Conservation (phyloP, 2,888 invertebrate species). For the Andrena praecox region DNA sequence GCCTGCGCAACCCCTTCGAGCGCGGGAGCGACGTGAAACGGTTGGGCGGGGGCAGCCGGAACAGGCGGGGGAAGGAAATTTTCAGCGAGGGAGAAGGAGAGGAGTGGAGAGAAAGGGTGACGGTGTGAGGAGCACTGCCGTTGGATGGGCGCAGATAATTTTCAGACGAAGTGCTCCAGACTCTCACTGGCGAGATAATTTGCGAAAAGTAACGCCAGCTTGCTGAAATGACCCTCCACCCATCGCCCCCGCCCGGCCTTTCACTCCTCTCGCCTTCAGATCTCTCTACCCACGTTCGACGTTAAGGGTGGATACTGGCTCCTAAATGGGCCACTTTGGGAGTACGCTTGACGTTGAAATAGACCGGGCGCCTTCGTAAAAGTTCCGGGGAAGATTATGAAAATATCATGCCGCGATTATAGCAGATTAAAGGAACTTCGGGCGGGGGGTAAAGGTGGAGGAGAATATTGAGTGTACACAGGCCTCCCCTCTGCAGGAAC, state of each 20-base stretch:
- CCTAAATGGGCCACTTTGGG: constrained; percentile 62
- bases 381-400: constrained; percentile 55
- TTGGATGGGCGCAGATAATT: constrained; percentile 72
- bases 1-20: constrained; percentile 41
- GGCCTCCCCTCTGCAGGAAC: not conserved
- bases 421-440: constrained; percentile 48
- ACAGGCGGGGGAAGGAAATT: constrained; percentile 18
- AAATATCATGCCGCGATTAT: constrained; percentile 55
- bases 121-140: constrained; percentile 14
- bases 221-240: constrained; percentile 52
- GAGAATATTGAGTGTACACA: constrained; percentile 33
- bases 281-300: constrained; percentile 30
- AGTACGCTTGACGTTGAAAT: constrained; percentile 55
- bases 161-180: constrained; percentile 67
- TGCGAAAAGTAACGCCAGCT: constrained; percentile 73
- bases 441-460: constrained; percentile 20
- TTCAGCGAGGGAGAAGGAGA: constrained; percentile 5
- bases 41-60: constrained; percentile 5
- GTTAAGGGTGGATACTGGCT: constrained; percentile 32
- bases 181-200: constrained; percentile 72
- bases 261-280: constrained; percentile 8
- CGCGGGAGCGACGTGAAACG: constrained; percentile 3
- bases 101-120: not conserved
- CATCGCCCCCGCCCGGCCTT: not conserved
- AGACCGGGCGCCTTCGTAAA: constrained; percentile 28